Conservation (phyloP, 2,888 invertebrate species). For the Vannuccia rotundouncinata region DNA sequence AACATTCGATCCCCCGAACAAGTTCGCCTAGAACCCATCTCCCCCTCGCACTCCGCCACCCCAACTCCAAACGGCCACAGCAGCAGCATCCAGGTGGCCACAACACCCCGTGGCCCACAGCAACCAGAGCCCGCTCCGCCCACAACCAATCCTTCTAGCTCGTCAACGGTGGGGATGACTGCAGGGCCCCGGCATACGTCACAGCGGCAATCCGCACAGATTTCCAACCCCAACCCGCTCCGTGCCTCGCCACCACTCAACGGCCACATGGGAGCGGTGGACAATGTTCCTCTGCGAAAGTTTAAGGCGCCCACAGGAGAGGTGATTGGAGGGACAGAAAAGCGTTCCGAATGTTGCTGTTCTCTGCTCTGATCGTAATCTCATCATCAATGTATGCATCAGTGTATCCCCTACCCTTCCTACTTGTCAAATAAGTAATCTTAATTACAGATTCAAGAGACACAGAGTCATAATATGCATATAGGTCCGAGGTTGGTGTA, state of each 20-base stretch:
- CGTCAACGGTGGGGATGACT: too few relatives aligned
- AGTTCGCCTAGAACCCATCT: background rate
- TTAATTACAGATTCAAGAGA: too few relatives aligned
- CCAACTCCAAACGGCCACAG: too few relatives aligned
- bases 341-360: background rate
- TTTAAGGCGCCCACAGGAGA: background rate
- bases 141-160: background rate
- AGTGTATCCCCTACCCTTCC: too few relatives aligned
- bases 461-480: too few relatives aligned
- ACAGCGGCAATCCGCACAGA: background rate
- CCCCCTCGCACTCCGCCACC: background rate
- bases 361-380: too few relatives aligned
- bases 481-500: too few relatives aligned
- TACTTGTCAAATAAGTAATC: too few relatives aligned
- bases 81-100: too few relatives aligned
- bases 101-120: too few relatives aligned
- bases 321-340: background rate
- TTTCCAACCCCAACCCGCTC: background rate
- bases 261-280: background rate
- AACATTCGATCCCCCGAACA: background rate
- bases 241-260: background rate
- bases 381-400: too few relatives aligned
- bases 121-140: background rate
- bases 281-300: background rate
- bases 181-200: background rate